phyloP scores from a whole-genome alignment of 2,113 vertebrate genomes.

The Semnornis frantzii region DNA sequence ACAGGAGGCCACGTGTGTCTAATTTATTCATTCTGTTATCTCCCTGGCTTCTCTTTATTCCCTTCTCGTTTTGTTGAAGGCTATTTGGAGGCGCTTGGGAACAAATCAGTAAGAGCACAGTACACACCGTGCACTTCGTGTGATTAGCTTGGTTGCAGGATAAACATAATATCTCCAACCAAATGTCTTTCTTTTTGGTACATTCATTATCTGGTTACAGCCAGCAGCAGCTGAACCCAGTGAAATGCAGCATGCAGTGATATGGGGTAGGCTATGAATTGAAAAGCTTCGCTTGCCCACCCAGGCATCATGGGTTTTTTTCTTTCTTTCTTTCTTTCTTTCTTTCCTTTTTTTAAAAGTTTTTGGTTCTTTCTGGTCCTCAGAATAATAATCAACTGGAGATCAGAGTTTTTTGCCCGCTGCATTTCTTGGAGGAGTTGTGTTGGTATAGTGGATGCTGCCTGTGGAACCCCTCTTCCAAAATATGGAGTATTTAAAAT shows the following conservation, averaged over 20 bases:
- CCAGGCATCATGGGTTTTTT: background rate
- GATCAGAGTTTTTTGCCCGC: background rate
- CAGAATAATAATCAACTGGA: conserved; percentile 5
- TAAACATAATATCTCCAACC: background rate
- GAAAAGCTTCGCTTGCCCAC: background rate
- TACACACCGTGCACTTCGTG: background rate
- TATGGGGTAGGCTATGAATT: background rate
- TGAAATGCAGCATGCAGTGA: background rate
- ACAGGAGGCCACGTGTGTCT: background rate
- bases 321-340: background rate
- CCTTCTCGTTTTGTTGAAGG: background rate
- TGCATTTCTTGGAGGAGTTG: background rate
- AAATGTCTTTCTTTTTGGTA: background rate
- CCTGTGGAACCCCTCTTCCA: background rate
- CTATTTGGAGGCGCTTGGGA: conserved; percentile 14
- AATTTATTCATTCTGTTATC: conserved; percentile 15
- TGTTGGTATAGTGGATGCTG: background rate
- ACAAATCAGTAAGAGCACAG: conserved; percentile 5
- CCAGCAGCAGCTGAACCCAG: background rate
- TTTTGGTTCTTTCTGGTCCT: background rate
- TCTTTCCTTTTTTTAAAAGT: background rate
- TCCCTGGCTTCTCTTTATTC: background rate
- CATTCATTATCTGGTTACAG: background rate
- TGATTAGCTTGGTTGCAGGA: conserved; percentile 11
- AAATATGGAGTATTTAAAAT: background rate